phyloP scores from a whole-genome alignment of 2,113 vertebrate species.

The Scytalopus superciliaris region DNA sequence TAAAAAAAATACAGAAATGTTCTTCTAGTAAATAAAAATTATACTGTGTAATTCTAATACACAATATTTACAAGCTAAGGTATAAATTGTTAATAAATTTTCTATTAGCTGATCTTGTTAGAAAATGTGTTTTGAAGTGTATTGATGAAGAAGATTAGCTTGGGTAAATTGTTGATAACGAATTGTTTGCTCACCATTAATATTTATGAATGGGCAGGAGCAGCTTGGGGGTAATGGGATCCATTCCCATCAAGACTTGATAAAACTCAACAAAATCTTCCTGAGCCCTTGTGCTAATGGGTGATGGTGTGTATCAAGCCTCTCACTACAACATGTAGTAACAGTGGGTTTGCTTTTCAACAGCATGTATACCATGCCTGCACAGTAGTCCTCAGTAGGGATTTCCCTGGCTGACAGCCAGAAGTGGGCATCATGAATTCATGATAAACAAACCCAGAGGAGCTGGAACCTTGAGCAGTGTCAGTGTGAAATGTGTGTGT shows the following conservation, averaged over 20 bases:
- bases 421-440: not conserved
- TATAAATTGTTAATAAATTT: not conserved
- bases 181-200: not conserved
- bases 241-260: not conserved
- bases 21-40: not conserved
- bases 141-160: not conserved
- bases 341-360: not conserved
- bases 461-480: not conserved
- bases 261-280: not conserved
- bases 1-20: not conserved
- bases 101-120: not conserved
- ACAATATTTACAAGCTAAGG: not conserved
- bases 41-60: not conserved
- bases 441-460: not conserved
- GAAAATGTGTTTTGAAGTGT: not conserved
- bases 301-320: not conserved
- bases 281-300: not conserved
- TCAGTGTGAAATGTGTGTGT: not conserved
- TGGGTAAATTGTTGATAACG: not conserved
- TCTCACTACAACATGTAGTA: not conserved
- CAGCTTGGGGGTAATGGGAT: not conserved
- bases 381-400: not conserved
- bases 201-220: not conserved
- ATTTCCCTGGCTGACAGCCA: not conserved
- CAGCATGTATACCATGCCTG: fast-evolving